phyloP scores from a whole-genome alignment of 2,888 invertebrate genomes.

The Melinaea menophilus region DNA sequence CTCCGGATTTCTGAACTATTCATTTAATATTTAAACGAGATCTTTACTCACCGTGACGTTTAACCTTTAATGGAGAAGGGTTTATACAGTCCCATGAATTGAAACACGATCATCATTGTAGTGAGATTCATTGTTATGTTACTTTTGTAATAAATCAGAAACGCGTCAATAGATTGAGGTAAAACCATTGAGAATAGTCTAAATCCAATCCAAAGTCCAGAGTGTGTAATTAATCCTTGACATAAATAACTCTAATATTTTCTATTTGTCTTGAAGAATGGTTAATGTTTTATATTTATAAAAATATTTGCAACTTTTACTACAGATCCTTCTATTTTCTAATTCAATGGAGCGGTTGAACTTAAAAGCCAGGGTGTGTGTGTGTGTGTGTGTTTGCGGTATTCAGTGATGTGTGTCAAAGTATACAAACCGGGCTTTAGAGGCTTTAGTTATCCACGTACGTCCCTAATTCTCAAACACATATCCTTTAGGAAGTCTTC shows the following conservation, averaged over 20 bases:
- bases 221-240: no score
- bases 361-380: slow-evolving; percentile 16
- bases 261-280: no score
- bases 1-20: slow-evolving; percentile 37
- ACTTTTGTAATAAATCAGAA: neutral
- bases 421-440: slow-evolving; percentile 17
- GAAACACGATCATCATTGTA: neutral
- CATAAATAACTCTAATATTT: no score
- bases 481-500: neutral
- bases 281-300: no score
- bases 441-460: slow-evolving; percentile 11
- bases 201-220: no score
- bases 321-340: slow-evolving; percentile 25
- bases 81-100: slow-evolving; percentile 10
- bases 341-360: slow-evolving; percentile 26
- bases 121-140: neutral
- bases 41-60: slow-evolving; percentile 20
- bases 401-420: slow-evolving; percentile 20
- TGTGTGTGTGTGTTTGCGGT: slow-evolving; percentile 15
- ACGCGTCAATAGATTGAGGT: neutral
- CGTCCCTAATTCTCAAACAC: neutral
- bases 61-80: slow-evolving; percentile 23
- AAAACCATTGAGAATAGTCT: no score
- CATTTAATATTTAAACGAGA: slow-evolving; percentile 40
- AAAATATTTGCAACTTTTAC: slow-evolving; percentile 9